Evolutionary conservation across 2,888 invertebrate genomes (phyloP).

Genomic region (Philhelius pedissequus): DNA sequence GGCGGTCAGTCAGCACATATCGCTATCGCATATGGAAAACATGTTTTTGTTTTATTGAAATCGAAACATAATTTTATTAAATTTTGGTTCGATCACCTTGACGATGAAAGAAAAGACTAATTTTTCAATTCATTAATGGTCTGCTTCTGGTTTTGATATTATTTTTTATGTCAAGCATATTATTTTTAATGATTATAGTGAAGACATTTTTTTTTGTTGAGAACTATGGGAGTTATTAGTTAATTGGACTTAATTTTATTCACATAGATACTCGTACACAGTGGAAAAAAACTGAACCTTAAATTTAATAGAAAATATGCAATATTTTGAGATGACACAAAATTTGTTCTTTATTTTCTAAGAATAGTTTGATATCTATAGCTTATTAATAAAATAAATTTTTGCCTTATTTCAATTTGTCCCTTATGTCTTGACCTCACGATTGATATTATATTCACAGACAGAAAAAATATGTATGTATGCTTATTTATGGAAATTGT

Average conservation of each 20-base stretch:
- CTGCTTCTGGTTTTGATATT: slow-evolving; percentile 13
- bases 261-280: no score
- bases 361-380: no score
- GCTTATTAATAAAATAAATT: no score
- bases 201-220: not conserved
- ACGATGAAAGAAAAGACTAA: not conserved
- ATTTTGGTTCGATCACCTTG: slow-evolving; percentile 36
- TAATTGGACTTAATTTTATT: not conserved
- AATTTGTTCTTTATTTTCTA: no score
- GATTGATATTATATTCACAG: no score
- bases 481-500: no score
- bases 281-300: not conserved
- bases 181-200: slow-evolving; percentile 5
- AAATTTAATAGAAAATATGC: not conserved
- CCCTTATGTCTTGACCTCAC: no score
- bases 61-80: not conserved
- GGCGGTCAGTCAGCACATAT: not conserved
- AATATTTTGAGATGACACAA: not conserved
- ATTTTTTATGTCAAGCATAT: not conserved
- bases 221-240: not conserved
- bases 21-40: not conserved
- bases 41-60: not conserved
- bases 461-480: no score
- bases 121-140: slow-evolving; percentile 7
- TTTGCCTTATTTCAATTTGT: no score